These are phyloP conservation scores for Virgularia gustaviana DNA, from an alignment of 92 coral and sea anemone species.

Conservation along the genomic window DNA sequence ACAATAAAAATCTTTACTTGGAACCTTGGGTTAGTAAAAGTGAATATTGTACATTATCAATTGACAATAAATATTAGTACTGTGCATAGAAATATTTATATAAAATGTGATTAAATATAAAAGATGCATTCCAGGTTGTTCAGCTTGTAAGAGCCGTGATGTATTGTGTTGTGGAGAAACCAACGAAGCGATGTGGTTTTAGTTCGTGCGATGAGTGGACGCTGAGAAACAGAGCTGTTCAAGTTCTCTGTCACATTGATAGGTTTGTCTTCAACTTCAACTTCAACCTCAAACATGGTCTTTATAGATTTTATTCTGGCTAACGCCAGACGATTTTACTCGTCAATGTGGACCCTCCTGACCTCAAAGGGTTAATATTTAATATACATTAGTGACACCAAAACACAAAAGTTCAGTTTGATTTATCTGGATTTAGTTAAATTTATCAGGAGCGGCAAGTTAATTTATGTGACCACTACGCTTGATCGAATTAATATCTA, in stretches of 20 bases:
- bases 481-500: not conserved
- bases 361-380: too few species aligned
- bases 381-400: too few species aligned
- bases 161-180: slow-evolving; percentile 68
- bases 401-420: too few species aligned
- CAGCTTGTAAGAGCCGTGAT: slow-evolving; percentile 92
- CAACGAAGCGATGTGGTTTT: not conserved
- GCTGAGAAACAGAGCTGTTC: slow-evolving; percentile 78
- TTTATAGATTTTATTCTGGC: too few species aligned
- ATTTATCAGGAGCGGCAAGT: too few species aligned
- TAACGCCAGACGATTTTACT: too few species aligned
- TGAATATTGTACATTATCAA: not conserved
- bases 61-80: not conserved
- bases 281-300: too few species aligned
- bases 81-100: not conserved
- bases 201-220: slow-evolving; percentile 72
- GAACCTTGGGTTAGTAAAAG: slow-evolving; percentile 78
- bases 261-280: too few species aligned
- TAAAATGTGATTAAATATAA: not conserved
- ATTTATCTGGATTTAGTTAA: too few species aligned
- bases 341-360: too few species aligned
- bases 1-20: slow-evolving; percentile 73
- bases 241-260: slow-evolving; percentile 73
- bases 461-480: too few species aligned
- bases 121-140: slow-evolving; percentile 62